A percentile compares a stretch with the other conserved stretches of the same genome.
phyloP scores from a whole-genome alignment of 2,113 vertebrate species.

The Epinephelus lanceolatus region DNA sequence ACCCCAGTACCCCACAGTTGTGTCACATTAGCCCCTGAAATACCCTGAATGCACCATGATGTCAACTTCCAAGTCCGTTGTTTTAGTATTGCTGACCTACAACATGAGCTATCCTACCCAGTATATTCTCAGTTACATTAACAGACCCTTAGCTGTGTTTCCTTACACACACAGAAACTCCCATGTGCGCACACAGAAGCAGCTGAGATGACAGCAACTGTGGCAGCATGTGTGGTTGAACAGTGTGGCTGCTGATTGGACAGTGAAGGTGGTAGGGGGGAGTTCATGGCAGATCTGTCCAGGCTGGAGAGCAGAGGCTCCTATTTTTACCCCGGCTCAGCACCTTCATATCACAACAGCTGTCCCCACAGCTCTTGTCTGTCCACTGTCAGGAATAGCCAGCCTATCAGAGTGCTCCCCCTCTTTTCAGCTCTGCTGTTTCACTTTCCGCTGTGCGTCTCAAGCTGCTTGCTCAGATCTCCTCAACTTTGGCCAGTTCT shows the following conservation, averaged over 20 bases:
- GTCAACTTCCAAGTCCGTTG: neutral
- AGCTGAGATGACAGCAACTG: slow-evolving; percentile 75
- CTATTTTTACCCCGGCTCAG: slow-evolving; percentile 87
- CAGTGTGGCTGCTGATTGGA: slow-evolving; percentile 47
- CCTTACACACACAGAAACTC: neutral
- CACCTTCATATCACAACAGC: slow-evolving; percentile 86
- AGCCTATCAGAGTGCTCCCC: slow-evolving; percentile 63
- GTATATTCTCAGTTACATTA: neutral
- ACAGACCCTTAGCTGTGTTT: neutral
- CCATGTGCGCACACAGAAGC: slow-evolving; percentile 15
- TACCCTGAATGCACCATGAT: neutral
- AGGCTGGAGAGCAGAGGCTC: slow-evolving; percentile 15
- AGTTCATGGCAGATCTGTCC: slow-evolving; percentile 31
- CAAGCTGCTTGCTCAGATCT: slow-evolving; percentile 6
- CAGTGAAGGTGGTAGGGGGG: slow-evolving; percentile 47
- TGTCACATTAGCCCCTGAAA: neutral
- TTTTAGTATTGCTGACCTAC: neutral
- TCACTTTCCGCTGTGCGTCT: slow-evolving; percentile 37
- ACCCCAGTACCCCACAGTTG: neutral
- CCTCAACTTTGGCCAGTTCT: slow-evolving; percentile 7
- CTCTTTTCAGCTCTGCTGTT: slow-evolving; percentile 12
- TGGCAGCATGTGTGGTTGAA: slow-evolving; percentile 7
- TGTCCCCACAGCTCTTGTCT: slow-evolving; percentile 83
- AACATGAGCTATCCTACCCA: neutral
- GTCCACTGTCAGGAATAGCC: slow-evolving; percentile 79